phyloP scores from a whole-genome alignment of 2,797 vertebrate species.

The Merluccius polli region DNA sequence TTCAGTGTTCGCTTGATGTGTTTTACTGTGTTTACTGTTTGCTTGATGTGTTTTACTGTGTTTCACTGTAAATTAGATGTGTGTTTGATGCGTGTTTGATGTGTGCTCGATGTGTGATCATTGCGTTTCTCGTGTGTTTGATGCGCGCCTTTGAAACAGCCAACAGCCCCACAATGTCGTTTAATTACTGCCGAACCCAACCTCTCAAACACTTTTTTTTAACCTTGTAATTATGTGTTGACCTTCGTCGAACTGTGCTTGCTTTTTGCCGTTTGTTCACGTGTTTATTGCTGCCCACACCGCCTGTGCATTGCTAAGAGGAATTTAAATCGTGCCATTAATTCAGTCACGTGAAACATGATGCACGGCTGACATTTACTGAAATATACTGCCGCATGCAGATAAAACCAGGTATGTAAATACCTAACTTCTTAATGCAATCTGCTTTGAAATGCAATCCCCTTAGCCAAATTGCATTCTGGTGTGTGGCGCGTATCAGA shows the following conservation, averaged over 20 bases:
- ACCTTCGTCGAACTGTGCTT: neutral
- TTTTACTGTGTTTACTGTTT: neutral
- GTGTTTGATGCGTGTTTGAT: neutral
- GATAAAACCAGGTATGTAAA: neutral
- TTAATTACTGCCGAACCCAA: neutral
- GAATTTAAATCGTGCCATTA: neutral
- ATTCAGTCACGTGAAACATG: neutral
- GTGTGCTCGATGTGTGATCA: neutral
- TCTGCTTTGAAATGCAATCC: slow-evolving; percentile 1
- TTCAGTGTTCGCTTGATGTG: neutral
- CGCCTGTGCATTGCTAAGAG: neutral
- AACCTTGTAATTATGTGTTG: neutral
- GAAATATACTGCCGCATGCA: neutral
- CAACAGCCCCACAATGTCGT: no score
- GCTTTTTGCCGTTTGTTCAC: neutral
- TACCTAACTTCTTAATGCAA: neutral
- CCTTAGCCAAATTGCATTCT: neutral
- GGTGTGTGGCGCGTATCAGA: neutral
- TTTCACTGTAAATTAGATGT: no score
- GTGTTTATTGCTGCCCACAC: neutral
- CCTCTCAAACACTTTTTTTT: neutral
- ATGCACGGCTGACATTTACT: neutral
- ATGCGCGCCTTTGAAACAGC: no score
- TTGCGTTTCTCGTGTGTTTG: neutral
- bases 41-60: neutral